Base-by-base conservation (phyloP, 1,140 invertebrate species). In the Caenorhabditis briggsae region DNA sequence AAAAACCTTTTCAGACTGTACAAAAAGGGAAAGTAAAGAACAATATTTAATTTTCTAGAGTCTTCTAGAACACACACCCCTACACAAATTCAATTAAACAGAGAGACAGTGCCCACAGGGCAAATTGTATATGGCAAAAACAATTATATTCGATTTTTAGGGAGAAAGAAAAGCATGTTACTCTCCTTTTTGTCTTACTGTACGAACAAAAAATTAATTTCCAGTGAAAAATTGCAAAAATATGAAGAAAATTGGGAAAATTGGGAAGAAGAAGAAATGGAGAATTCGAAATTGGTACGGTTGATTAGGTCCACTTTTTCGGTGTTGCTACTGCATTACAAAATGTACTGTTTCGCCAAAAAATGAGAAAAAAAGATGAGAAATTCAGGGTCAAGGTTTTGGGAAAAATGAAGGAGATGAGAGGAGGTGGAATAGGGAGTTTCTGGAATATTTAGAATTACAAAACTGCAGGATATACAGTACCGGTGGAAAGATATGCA, bases 261-360 rank as follows among this genome's bases (percentile, higher is more conserved):
- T 25, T 33, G 11, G 56, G n/a, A 20, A 65, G 11, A 53, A 65
- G 11, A 53, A 18, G 16, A 53, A 53, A 53, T 18, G 50, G 50
- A 20, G 56, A 20, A 58, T n/a, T 58, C 8, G 70, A 78, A 78
- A 78, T 78, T 78, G 18, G 70, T 78, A 50, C 70, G 70, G 70
- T 78, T 78, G 70, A 78, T 78, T 78, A 78, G 70, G 70, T 78
- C 70, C 70, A 78, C 43, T 78, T 78, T 78, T 70, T 33, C 33
- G 33, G 33, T 78, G 43, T 23, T 78, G 14, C 33, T 14, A 20
- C 33, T 33, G 33, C 3, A 33, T 33, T 33, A 33, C 33, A 33
- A 33, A 33, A 46, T 8, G 18, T 9, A 9, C 9, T 23, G 11
- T 16, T 61, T 58, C 59, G n/a, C 16, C 50, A 25, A 11, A 11